phyloP scores from a whole-genome alignment of 2,888 invertebrate species.

The Tridacna gigas region DNA sequence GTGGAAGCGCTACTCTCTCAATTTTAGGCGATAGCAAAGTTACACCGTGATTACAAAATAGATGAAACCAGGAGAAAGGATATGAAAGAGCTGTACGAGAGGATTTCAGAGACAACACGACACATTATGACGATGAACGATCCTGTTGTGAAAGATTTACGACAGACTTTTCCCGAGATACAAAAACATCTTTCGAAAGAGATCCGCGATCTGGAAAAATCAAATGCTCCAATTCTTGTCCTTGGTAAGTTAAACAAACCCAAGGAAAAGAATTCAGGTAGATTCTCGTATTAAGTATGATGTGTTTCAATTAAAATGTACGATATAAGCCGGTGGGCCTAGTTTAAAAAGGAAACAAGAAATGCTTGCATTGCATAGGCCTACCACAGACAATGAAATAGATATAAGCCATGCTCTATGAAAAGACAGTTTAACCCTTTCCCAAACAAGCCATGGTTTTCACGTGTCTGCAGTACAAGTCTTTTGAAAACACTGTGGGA shows the following conservation, averaged over 20 bases:
- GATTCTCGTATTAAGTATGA: too few species aligned
- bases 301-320: too few species aligned
- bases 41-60: slow-evolving; percentile 17
- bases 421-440: too few species aligned
- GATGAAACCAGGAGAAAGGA: slow-evolving; percentile 33
- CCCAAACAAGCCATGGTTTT: too few species aligned
- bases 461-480: too few species aligned
- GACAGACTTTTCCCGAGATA: slow-evolving; percentile 47
- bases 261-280: not conserved
- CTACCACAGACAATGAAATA: too few species aligned
- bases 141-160: slow-evolving; percentile 55
- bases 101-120: slow-evolving; percentile 28
- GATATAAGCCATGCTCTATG: too few species aligned
- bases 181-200: slow-evolving; percentile 38
- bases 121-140: slow-evolving; percentile 41
- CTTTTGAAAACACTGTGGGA: not conserved
- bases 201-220: slow-evolving; percentile 37
- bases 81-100: slow-evolving; percentile 43
- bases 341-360: too few species aligned
- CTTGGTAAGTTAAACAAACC: slow-evolving; percentile 36
- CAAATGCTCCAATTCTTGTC: slow-evolving; percentile 53
- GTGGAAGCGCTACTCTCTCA: too few species aligned
- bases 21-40: slow-evolving; percentile 12
- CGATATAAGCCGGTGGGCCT: too few species aligned
- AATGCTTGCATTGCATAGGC: too few species aligned